Evolutionary conservation across 2,113 vertebrate genomes (phyloP).

Genomic region (Balaenoptera acutorostrata): DNA sequence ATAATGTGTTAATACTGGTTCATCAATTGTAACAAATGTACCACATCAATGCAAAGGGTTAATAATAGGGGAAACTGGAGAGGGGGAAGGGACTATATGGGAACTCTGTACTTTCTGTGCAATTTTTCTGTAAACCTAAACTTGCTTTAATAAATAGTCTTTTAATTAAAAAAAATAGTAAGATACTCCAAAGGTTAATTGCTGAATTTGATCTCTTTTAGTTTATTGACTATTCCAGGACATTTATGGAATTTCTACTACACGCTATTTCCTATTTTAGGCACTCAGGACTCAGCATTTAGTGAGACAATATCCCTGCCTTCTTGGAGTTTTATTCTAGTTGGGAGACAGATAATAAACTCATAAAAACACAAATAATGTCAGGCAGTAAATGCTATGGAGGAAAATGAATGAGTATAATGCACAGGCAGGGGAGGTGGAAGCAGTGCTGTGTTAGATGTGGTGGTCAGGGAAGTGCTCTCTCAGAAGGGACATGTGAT

Average conservation of each 20-base stretch:
- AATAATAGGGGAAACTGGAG: not conserved
- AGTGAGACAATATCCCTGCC: not conserved
- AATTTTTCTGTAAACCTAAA: slow-evolving; percentile 5
- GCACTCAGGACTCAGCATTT: not conserved
- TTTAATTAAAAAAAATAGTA: not conserved
- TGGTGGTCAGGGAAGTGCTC: not conserved
- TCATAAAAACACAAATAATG: not conserved
- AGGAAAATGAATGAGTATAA: not conserved
- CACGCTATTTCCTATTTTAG: not conserved
- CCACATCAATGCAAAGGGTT: not conserved
- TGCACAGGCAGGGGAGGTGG: not conserved
- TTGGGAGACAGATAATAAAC: not conserved
- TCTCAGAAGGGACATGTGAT: not conserved
- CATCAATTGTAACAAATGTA: not conserved
- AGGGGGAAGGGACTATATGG: not conserved
- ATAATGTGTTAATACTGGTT: not conserved
- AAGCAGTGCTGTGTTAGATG: not conserved
- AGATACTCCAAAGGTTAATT: not conserved
- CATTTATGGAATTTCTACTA: not conserved
- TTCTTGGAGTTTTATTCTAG: not conserved
- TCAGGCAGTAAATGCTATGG: not conserved
- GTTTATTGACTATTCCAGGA: not conserved
- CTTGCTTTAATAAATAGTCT: not conserved
- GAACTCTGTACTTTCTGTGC: not conserved
- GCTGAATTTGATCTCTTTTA: not conserved